These are phyloP conservation scores for Acanthosepion lycidas DNA, from an alignment of 2,888 invertebrate species.

Conservation along the genomic window DNA sequence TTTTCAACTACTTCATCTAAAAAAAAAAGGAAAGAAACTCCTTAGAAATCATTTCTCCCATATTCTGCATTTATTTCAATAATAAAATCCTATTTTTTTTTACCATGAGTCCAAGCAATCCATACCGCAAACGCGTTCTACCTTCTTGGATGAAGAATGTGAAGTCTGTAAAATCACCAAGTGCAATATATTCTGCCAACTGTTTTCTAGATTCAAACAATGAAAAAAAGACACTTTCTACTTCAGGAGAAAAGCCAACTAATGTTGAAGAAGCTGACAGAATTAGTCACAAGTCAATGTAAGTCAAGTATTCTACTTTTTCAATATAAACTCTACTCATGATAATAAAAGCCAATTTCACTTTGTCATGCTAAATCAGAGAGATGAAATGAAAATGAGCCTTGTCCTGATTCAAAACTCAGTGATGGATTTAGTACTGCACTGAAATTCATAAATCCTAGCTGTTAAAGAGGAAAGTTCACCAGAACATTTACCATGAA, in stretches of 20 bases:
- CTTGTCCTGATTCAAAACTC: too few relatives aligned
- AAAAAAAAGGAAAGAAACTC: too few relatives aligned
- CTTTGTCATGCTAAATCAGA: too few relatives aligned
- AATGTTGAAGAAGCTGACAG: neutral
- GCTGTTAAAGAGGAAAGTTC: too few relatives aligned
- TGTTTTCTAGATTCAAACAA: neutral
- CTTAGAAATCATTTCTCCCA: too few relatives aligned
- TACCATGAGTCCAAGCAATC: neutral
- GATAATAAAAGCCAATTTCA: too few relatives aligned
- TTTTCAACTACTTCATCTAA: too few relatives aligned
- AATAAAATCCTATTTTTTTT: neutral
- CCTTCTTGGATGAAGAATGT: neutral
- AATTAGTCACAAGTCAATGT: neutral
- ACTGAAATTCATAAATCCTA: too few relatives aligned
- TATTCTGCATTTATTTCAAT: neutral
- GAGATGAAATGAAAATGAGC: too few relatives aligned
- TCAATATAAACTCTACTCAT: too few relatives aligned
- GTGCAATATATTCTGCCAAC: neutral
- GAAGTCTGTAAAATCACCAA: neutral
- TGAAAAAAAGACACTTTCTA: neutral
- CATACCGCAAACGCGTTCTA: neutral
- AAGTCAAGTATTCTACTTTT: neutral
- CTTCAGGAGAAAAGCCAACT: neutral
- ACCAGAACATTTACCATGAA: too few relatives aligned
- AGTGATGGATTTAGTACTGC: too few relatives aligned